Conservation (phyloP, 2,113 vertebrate genomes). For the Sapajus apella region DNA sequence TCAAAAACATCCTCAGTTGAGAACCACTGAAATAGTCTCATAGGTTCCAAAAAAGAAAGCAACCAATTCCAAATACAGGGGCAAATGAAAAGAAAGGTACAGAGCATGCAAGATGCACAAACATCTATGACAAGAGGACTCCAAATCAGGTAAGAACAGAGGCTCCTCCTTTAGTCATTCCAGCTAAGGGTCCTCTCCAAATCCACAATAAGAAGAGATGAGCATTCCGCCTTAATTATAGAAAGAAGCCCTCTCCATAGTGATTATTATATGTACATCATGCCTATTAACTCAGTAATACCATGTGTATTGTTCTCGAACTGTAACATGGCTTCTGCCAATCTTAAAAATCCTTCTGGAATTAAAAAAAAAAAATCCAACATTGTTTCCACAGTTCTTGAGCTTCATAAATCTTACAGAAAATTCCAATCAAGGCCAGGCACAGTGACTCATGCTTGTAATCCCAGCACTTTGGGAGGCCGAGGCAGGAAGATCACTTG, state of each 20-base stretch:
- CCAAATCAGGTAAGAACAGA: neutral
- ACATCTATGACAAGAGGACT: neutral
- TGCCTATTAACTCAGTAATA: neutral
- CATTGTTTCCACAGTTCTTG: neutral
- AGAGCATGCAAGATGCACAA: neutral
- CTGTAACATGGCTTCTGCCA: neutral
- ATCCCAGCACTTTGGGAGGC: no score
- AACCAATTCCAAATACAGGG: neutral
- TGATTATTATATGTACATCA: neutral
- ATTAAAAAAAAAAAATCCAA: neutral
- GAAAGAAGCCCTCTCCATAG: neutral
- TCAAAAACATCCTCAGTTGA: neutral
- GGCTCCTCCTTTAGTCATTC: neutral
- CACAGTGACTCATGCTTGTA: no score
- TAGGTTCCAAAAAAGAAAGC: neutral
- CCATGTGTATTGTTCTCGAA: neutral
- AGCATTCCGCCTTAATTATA: neutral
- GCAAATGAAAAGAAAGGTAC: neutral
- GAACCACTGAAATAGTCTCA: conserved; percentile 2
- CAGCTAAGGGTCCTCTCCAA: neutral
- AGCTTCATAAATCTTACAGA: neutral
- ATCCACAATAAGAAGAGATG: neutral
- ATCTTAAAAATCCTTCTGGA: neutral
- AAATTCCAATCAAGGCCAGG: neutral
- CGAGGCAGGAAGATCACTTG: no score